phyloP scores from a whole-genome alignment of 2,888 invertebrate genomes.

The Diabrotica balteata region DNA sequence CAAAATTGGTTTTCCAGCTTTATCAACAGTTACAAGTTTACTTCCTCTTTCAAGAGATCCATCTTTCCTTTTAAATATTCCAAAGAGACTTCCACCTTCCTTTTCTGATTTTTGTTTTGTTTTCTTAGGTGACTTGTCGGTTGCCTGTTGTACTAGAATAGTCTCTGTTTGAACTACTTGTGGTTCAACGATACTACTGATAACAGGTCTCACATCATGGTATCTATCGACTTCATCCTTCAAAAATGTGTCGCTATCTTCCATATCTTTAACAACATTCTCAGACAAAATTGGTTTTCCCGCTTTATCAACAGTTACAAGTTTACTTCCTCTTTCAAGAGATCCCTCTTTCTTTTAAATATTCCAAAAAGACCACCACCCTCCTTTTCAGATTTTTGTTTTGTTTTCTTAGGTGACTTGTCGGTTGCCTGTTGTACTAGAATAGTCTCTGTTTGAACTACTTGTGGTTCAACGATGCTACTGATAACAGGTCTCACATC shows the following conservation, averaged over 20 bases:
- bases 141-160: background rate
- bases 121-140: constrained; percentile 1
- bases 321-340: constrained; percentile 12
- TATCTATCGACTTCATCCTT: constrained; percentile 35
- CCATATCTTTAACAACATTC: background rate
- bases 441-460: no score
- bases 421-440: background rate
- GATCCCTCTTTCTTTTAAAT: constrained; percentile 34
- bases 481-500: constrained; percentile 37
- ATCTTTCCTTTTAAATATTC: constrained; percentile 37
- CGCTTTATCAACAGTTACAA: no score
- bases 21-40: constrained; percentile 3
- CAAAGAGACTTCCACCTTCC: constrained; percentile 33
- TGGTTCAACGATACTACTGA: no score
- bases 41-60: constrained; percentile 14
- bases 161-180: background rate
- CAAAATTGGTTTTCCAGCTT: constrained; percentile 1
- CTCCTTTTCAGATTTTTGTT: constrained; percentile 30
- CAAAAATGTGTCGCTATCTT: constrained; percentile 30
- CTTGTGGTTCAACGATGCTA: constrained; percentile 10
- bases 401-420: constrained; percentile 20
- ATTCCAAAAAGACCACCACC: constrained; percentile 32
- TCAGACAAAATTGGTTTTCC: no score
- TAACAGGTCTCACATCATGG: constrained; percentile 38
- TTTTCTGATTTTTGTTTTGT: constrained; percentile 3